Conservation (phyloP, 2,797 vertebrate species). For the Salmo trutta region DNA sequence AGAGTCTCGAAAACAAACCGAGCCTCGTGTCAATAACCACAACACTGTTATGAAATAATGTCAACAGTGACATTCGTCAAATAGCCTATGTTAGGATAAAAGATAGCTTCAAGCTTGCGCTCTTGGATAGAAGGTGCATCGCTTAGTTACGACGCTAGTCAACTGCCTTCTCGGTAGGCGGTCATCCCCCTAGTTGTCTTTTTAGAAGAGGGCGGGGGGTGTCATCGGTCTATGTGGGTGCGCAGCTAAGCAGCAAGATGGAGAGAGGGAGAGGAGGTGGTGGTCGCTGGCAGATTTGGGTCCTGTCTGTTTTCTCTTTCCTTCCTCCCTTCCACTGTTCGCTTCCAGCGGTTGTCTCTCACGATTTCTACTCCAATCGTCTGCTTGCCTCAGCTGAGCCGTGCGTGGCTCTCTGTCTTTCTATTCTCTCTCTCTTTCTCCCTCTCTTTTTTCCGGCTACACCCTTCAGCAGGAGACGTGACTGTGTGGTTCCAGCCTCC, state of each 20-base stretch:
- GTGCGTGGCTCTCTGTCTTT: neutral
- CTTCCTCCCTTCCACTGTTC: neutral
- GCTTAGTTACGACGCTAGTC: slow-evolving; percentile 56
- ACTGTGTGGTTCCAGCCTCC: neutral
- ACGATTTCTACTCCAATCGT: neutral
- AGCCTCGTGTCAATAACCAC: slow-evolving; percentile 7
- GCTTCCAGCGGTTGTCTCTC: slow-evolving; percentile 8
- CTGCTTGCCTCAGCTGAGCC: neutral
- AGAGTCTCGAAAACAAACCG: slow-evolving; percentile 14
- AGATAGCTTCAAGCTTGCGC: slow-evolving; percentile 12
- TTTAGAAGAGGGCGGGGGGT: neutral
- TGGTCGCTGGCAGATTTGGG: neutral
- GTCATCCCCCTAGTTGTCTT: slow-evolving; percentile 5
- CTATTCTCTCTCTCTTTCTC: neutral
- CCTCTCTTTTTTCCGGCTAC: neutral
- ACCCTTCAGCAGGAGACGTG: slow-evolving; percentile 7
- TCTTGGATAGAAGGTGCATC: slow-evolving; percentile 43
- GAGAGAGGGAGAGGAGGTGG: neutral
- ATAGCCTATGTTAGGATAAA: neutral
- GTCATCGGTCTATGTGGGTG: slow-evolving; percentile 6
- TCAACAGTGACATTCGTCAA: slow-evolving; percentile 17
- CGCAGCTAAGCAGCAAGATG: slow-evolving; percentile 1
- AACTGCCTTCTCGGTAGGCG: slow-evolving; percentile 25
- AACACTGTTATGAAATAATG: slow-evolving; percentile 4
- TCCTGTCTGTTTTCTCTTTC: neutral